Evolutionary conservation across 2,888 invertebrate genomes (phyloP), one percentile per base, ranked within the genome.

Genomic region (Cephonodes hylas): DNA sequence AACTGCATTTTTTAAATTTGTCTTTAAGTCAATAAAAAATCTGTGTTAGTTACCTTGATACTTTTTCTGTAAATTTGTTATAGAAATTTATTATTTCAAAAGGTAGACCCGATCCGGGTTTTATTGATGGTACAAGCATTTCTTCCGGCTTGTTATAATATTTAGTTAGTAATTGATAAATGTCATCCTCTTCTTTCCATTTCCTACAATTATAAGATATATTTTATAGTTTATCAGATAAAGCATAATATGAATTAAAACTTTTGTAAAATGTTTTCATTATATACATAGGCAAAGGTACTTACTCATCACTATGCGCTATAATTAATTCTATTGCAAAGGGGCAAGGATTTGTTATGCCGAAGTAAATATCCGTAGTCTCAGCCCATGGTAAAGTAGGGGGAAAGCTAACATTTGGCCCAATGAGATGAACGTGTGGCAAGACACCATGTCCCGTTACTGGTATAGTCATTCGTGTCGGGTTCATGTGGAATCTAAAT

Each of bases 291-390:
- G n/a, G n/a, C n/a, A n/a, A n/a, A 22, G 13, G 42, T 63, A 81
- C 89, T 91, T 86, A 95, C 95, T 84, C 77, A 77, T 96, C 95
- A 75, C 93, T 94, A 79, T 96, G 95, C 18, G 94, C 86, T 81
- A 95, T 94, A 75, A 94, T 95, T 57, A 95, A 88, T 82, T 96
- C 96, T 20, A 96, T 89, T 0, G 96, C 94, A 80, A 94, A 94
- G 3, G 89, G 81, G 64, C 94, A 94, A 0, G 93, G 93, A 79
- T 96, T 96, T 62, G 93, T 93, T 5, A 96, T 79, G 3, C 92
- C 89, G 64, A 96, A 93, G 66, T 87, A 93, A 65, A 93, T 88
- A 58, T 94, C 93, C n/a, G 93, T 92, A 2, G 93, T 92, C 45
- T 88, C 83, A 18, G 94, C 91, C 88, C 94, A 95, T 0, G 96